A percentile compares a stretch with the other conserved stretches of the same genome.
These are phyloP conservation scores for Natator depressus DNA, from an alignment of 2,113 vertebrate species.

Conservation along the genomic window DNA sequence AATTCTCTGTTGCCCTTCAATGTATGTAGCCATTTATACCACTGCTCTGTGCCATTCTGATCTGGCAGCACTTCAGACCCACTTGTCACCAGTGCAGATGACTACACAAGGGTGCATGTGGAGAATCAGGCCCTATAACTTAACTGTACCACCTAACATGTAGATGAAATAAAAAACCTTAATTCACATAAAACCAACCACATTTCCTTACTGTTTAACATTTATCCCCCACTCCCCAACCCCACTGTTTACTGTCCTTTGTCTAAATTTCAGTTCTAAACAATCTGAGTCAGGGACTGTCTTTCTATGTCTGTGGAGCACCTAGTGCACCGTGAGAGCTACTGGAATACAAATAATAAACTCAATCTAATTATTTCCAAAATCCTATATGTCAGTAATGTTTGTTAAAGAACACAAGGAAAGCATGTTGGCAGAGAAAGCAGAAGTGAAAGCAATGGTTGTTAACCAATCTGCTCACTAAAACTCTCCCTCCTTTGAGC, in stretches of 20 bases:
- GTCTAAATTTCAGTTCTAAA: neutral
- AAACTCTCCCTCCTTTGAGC: neutral
- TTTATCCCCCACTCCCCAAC: neutral
- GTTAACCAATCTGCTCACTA: neutral
- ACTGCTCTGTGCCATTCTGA: neutral
- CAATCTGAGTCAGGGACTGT: neutral
- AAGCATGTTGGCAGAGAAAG: neutral
- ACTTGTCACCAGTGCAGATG: neutral
- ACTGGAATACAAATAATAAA: neutral
- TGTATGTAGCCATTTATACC: neutral
- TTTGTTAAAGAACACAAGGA: neutral
- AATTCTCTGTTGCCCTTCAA: neutral
- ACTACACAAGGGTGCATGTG: neutral
- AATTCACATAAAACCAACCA: neutral
- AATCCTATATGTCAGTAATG: neutral
- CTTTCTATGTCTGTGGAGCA: neutral
- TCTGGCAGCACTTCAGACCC: neutral
- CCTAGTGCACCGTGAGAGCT: neutral
- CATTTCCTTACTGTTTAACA: neutral
- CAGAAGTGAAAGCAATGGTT: neutral
- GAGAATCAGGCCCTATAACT: neutral
- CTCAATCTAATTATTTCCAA: neutral
- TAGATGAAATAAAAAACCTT: neutral
- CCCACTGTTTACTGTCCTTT: neutral
- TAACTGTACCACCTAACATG: neutral